Base-by-base conservation (phyloP, 2,797 vertebrate species). In the Helicolenus hilgendorfi region DNA sequence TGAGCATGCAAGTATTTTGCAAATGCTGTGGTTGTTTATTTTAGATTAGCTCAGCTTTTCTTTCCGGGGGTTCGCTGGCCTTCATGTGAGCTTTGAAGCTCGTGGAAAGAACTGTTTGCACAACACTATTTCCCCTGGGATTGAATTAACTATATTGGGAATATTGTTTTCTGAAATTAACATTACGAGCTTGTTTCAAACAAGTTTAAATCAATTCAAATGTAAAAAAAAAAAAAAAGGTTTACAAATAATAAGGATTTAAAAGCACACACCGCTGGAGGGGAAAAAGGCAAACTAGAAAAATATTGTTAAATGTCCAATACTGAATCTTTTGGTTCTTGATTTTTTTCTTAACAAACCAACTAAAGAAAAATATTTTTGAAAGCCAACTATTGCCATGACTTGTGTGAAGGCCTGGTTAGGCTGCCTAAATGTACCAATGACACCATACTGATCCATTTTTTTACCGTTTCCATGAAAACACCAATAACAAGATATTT, bases 61-160 rank as follows among this genome's bases (percentile, higher is more conserved):
- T 88, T 84, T 76, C 75, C n/a, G 26, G 72, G 49, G 58, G 68
- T 82, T 82, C 7, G n/a, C 63, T 83, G 86, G 84, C 80, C 84
- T 89, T 83, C 62, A 15, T 75, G 64, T 65, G 79, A 77, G 91
- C 92, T 93, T 95, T 92, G 87, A 96, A 92, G 90, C 83, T 93
- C 20, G 38, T 82, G 68, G 77, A 92, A 92, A 87, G 73, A 86
- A 89, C 65, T 88, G 79, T 90, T 93, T 93, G 73, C 86, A 88
- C 78, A 92, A 72, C 78, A 73, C 49, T 2, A 27, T 73, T 73
- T 79, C 92, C 87, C 89, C 53, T 67, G 92, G 90, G 91, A 91
- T 20, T 79, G 27, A 49, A 81, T 35, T 22, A 11, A 80, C 79
- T 92, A 70, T 71, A 83, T 63, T 62, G 68, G 81, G 89, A 83